These are phyloP conservation scores for Gracilinanus agilis DNA, from an alignment of 2,113 vertebrate species.

Conservation along the genomic window DNA sequence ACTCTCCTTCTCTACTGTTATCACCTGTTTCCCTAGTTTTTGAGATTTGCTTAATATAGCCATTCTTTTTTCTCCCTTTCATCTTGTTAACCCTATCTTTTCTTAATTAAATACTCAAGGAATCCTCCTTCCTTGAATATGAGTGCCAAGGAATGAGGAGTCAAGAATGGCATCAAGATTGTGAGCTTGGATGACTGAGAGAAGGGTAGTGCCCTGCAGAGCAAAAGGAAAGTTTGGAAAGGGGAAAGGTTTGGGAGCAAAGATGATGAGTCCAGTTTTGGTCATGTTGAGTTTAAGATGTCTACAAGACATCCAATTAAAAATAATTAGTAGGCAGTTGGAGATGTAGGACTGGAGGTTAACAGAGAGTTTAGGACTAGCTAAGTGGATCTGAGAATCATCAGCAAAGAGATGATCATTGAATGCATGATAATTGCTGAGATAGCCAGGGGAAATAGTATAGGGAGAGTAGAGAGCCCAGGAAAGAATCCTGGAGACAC, in stretches of 20 bases:
- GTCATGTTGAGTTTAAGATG: background rate
- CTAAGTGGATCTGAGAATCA: background rate
- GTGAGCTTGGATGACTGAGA: background rate
- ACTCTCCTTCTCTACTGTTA: too few relatives aligned
- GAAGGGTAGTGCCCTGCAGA: background rate
- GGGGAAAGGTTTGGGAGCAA: background rate
- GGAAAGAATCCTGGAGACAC: background rate
- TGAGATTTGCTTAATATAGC: too few relatives aligned
- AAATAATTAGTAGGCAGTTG: background rate
- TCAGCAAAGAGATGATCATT: background rate
- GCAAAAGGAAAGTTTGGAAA: background rate
- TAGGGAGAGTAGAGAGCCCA: background rate
- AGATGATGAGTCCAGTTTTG: background rate
- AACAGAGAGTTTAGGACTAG: background rate
- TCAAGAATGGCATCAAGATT: too few relatives aligned
- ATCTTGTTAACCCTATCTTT: too few relatives aligned
- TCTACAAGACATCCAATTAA: background rate
- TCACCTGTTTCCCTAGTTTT: too few relatives aligned
- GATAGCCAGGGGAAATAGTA: background rate
- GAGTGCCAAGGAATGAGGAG: background rate
- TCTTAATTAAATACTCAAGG: too few relatives aligned
- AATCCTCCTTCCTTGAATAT: background rate
- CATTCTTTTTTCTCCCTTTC: too few relatives aligned
- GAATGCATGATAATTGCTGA: background rate
- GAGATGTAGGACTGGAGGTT: background rate